Base-by-base conservation (phyloP, 2,888 invertebrate species). In the Parnassius orleans region DNA sequence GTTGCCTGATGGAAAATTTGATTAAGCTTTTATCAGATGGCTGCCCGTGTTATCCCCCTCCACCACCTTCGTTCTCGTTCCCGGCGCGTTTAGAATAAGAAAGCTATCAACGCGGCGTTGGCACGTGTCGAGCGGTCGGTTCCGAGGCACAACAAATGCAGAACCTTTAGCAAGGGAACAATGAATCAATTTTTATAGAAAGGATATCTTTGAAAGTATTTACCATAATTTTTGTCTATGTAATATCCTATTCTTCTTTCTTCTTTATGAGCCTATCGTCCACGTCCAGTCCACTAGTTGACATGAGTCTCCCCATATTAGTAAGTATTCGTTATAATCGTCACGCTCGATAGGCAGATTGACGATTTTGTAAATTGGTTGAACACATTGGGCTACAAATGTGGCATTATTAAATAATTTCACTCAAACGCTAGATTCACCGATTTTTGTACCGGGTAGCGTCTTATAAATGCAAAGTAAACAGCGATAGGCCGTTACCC, bases 1-100 rank as follows among this genome's bases (percentile, higher is more conserved):
- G 66, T 61, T 60, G 63, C 57, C 60, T 66, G 67, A 68, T 68
- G 64, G 67, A 64, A 69, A 65, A 65, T 71, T 73, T 69, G 73
- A 76, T 75, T 73, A 76, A 74, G 73, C 70, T 65, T 72, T 76
- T 77, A 76, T 72, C 73, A 67, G 55, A 57, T 60, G 63, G 61
- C 62, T 57, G 64, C 60, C 62, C 54, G 64, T 52, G 50, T 54
- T 57, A 43, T 61, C 60, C 41, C 46, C 57, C 44, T 15, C 55
- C 59, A 56, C 42, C 50, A 50, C 54, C 61, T 60, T 57, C 42
- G 7, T 61, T 19, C 33, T 19, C 52, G 5, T 41, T 41, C 10
- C 12, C 44, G 52, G 63, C 66, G 61, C 66, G 65, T 67, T 77
- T 74, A 73, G 73, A 76, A 76, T 75, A 75, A 71, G 68, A 70